phyloP scores from a whole-genome alignment of 2,113 vertebrate species.

The Charadrius vociferus region DNA sequence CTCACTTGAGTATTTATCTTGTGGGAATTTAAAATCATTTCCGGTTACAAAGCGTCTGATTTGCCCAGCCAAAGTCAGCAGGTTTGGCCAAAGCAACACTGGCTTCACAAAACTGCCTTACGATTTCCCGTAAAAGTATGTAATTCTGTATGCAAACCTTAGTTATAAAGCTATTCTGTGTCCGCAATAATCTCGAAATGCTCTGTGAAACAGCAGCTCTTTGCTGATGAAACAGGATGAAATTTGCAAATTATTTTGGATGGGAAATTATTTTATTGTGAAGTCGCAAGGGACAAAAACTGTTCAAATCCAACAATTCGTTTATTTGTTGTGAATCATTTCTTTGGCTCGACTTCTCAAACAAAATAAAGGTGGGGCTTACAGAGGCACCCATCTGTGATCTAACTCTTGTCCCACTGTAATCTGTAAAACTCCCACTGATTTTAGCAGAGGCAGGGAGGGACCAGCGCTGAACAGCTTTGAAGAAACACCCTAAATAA shows the following conservation, averaged over 20 bases:
- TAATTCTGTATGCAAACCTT: background rate
- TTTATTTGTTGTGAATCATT: constrained; percentile 21
- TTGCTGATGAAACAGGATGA: background rate
- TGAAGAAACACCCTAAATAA: background rate
- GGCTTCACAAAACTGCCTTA: background rate
- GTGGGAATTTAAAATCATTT: constrained; percentile 16
- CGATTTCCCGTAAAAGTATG: background rate
- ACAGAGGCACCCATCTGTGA: constrained; percentile 27
- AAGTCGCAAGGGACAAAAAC: background rate
- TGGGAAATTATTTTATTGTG: background rate
- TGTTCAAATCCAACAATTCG: background rate
- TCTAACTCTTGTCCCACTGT: background rate
- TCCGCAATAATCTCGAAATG: background rate
- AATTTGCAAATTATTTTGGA: background rate
- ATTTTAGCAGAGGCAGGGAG: background rate
- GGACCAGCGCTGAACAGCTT: background rate
- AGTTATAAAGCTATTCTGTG: rapidly evolving
- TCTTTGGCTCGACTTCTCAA: background rate
- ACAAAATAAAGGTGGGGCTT: constrained; percentile 24
- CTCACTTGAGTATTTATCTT: constrained; percentile 2
- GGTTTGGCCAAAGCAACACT: background rate
- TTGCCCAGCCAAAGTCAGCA: background rate
- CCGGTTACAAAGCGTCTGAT: background rate
- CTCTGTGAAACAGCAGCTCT: background rate
- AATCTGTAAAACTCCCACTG: background rate